Evolutionary conservation across 30 jellyfish, hydroid and myxozoan genomes (phyloP).

Genomic region (Hydractinia echinata): DNA sequence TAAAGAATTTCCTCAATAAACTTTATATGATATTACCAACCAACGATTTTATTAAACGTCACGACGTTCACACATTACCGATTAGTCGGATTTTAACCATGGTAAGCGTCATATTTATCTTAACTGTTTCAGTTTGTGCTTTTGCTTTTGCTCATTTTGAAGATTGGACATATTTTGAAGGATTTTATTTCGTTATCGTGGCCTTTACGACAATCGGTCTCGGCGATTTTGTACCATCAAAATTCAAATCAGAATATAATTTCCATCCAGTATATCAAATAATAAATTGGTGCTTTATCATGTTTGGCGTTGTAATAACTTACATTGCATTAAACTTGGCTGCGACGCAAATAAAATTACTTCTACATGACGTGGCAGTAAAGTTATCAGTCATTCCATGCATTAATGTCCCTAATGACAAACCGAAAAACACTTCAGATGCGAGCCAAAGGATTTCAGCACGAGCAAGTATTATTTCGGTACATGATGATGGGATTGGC

Average conservation of each 20-base stretch:
- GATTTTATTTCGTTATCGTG: constrained; percentile 64
- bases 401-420: constrained; percentile 34
- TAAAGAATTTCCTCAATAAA: constrained; percentile 45
- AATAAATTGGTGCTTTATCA: constrained; percentile 67
- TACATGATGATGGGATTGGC: constrained; percentile 41
- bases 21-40: constrained; percentile 50
- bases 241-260: constrained; percentile 47
- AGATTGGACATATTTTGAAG: constrained; percentile 78
- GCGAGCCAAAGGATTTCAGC: constrained; percentile 28
- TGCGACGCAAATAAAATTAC: constrained; percentile 62
- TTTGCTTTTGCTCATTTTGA: constrained; percentile 50
- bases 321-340: constrained; percentile 66
- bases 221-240: constrained; percentile 87
- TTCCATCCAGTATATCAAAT: constrained; percentile 54
- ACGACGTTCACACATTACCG: constrained; percentile 60
- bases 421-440: constrained; percentile 27
- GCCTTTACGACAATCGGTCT: constrained; percentile 87
- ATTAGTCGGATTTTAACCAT: constrained; percentile 53
- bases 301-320: constrained; percentile 54
- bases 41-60: constrained; percentile 42
- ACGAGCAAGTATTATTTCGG: constrained; percentile 36
- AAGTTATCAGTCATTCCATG: constrained; percentile 35
- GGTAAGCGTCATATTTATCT: constrained; percentile 33
- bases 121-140: constrained; percentile 26
- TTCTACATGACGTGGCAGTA: neutral